Conservation (phyloP, 2,797 vertebrate species). For the Choloepus didactylus region DNA sequence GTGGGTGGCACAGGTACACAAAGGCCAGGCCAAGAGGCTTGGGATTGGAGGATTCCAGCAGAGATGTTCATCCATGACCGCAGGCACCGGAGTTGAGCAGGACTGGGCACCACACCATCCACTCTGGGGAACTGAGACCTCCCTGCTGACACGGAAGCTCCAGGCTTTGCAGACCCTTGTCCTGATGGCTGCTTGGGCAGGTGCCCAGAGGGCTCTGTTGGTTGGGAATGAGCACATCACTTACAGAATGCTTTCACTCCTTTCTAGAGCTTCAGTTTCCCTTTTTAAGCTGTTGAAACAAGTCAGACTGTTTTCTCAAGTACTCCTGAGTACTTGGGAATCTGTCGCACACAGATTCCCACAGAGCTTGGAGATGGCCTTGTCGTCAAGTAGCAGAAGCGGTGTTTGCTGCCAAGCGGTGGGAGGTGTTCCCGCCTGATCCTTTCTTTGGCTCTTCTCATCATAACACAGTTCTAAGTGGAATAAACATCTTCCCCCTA, state of each 20-base stretch:
- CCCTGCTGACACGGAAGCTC: not conserved
- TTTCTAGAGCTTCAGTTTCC: not conserved
- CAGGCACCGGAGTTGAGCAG: not conserved
- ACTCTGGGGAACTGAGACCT: not conserved
- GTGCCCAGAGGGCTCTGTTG: not conserved
- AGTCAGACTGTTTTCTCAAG: not conserved
- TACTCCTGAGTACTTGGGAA: not conserved
- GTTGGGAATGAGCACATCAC: not conserved
- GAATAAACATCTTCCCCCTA: slow-evolving; percentile 55
- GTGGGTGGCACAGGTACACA: not conserved
- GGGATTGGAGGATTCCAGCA: not conserved
- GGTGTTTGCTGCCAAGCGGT: slow-evolving; percentile 61
- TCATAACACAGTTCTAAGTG: slow-evolving; percentile 67
- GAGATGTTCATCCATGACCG: not conserved
- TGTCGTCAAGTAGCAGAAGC: not conserved
- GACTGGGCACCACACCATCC: not conserved
- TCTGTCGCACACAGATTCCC: not conserved
- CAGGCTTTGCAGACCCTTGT: not conserved
- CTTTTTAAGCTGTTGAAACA: not conserved
- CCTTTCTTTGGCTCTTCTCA: slow-evolving; percentile 71
- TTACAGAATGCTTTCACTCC: not conserved
- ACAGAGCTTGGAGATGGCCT: not conserved
- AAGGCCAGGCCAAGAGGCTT: too few relatives aligned
- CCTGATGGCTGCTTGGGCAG: not conserved
- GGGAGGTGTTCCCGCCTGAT: slow-evolving; percentile 74